phyloP scores from a whole-genome alignment of 2,888 invertebrate species.

The Nomada ferruginata region DNA sequence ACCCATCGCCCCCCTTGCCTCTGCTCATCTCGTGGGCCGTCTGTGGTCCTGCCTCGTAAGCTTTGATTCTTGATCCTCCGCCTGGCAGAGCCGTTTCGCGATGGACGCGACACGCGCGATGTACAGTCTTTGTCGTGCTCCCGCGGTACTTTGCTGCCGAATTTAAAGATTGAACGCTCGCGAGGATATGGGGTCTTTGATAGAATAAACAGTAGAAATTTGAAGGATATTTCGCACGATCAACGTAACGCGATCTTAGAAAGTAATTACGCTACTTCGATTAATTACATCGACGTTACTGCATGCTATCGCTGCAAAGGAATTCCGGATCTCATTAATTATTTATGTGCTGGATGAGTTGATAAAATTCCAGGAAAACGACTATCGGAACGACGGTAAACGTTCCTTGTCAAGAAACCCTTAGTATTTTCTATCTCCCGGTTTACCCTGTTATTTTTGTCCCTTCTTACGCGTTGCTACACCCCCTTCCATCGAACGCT shows the following conservation, averaged over 20 bases:
- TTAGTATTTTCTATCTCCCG: constrained; percentile 28
- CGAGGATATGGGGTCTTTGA: too few relatives aligned
- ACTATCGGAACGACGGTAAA: not conserved
- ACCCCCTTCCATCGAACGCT: constrained; percentile 24
- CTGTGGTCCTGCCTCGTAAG: constrained; percentile 3
- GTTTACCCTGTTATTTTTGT: constrained; percentile 27
- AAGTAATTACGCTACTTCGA: too few relatives aligned
- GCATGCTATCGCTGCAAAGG: too few relatives aligned
- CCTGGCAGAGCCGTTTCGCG: not conserved
- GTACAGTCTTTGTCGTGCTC: too few relatives aligned
- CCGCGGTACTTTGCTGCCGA: not conserved
- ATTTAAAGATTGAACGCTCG: not conserved
- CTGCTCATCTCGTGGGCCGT: not conserved
- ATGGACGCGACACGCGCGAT: not conserved
- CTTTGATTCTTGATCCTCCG: constrained; percentile 6
- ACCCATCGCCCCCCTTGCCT: too few relatives aligned
- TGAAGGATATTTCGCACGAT: too few relatives aligned
- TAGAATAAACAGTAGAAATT: too few relatives aligned
- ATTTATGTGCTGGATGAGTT: too few relatives aligned
- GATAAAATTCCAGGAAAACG: not conserved
- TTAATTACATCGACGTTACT: too few relatives aligned
- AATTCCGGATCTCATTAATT: too few relatives aligned
- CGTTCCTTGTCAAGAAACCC: not conserved
- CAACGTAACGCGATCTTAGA: too few relatives aligned
- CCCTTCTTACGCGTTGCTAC: constrained; percentile 8